phyloP scores from a whole-genome alignment of 2,797 vertebrate species.

The Monodelphis domestica region DNA sequence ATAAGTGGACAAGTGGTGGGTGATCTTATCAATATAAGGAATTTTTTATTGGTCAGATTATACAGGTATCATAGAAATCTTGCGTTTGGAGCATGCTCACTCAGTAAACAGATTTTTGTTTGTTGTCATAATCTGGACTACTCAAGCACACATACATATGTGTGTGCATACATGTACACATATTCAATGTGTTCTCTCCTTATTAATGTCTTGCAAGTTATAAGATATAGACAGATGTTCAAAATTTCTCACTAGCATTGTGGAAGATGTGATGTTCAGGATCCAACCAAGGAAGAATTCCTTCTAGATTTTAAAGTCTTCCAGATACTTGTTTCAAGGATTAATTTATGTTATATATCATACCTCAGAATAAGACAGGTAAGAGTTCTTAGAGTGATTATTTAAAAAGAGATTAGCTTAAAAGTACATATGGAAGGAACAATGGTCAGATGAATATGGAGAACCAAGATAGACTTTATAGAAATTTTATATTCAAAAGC shows the following conservation, averaged over 20 bases:
- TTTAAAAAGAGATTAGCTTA: background rate
- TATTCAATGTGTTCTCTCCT: background rate
- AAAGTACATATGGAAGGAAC: background rate
- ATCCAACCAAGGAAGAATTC: background rate
- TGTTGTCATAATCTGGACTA: background rate
- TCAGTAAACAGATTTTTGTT: background rate
- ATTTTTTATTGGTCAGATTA: background rate
- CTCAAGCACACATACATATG: background rate
- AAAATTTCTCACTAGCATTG: background rate
- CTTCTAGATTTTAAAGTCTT: background rate
- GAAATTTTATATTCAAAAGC: background rate
- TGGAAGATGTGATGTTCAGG: background rate
- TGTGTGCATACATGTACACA: too few relatives aligned
- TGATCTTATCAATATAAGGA: background rate
- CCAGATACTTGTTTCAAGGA: background rate
- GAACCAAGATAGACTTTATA: background rate
- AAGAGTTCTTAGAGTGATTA: background rate
- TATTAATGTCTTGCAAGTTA: background rate
- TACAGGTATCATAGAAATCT: background rate
- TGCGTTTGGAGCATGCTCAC: background rate
- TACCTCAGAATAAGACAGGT: background rate
- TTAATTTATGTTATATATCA: background rate
- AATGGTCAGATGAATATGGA: background rate
- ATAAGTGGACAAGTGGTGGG: background rate
- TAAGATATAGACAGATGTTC: background rate